Evolutionary conservation across 2,797 vertebrate species (phyloP), one percentile per base, ranked within the genome.

Genomic region (Thripadectes ignobilis): DNA sequence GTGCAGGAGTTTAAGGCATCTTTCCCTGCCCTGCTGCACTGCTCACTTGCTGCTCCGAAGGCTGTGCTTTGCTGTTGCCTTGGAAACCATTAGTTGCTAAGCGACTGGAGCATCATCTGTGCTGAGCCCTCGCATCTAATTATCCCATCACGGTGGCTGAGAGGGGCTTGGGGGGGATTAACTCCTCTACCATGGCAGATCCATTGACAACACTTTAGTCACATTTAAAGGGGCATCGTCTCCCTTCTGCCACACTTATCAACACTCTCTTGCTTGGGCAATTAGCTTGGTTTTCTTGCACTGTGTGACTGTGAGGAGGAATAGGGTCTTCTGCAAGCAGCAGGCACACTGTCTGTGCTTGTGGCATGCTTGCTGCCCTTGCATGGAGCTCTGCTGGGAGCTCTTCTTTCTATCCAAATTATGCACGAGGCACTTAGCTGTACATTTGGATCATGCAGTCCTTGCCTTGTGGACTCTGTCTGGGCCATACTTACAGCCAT

Each of bases 51-150:
- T 97, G 97, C 97, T 98, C 97, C 57, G 97, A 98, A 98, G 98
- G 97, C 97, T 98, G 97, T 97, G 98, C 98, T 98, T 98, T 97
- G 96, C 97, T 93, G 94, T 99, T 98, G 97, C 99, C 98, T 98
- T 97, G 97, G 99, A 98, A 99, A 99, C 98, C 98, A 98, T 98
- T 98, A 98, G 98, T 99, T 99, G 98, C 99, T 98, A 98, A 98
- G 98, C 98, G 98, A 99, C 98, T 97, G 98, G 94, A 97, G 98
- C 98, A 98, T 99, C 98, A 98, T 98, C 98, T 98, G 97, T 93
- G 91, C 98, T 96, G 97, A 98, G 98, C 98, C 98, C 98, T 98
- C 94, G 90, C 98, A 98, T 98, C 98, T 98, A 98, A 99, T 98
- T 98, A 98, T 97, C 97, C 97, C 97, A 98, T 98, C 98, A 97